Percentiles rank a stretch among this genome's conserved stretches.
phyloP scores from a whole-genome alignment of 2,113 vertebrate genomes.

The Fregetta grallaria region DNA sequence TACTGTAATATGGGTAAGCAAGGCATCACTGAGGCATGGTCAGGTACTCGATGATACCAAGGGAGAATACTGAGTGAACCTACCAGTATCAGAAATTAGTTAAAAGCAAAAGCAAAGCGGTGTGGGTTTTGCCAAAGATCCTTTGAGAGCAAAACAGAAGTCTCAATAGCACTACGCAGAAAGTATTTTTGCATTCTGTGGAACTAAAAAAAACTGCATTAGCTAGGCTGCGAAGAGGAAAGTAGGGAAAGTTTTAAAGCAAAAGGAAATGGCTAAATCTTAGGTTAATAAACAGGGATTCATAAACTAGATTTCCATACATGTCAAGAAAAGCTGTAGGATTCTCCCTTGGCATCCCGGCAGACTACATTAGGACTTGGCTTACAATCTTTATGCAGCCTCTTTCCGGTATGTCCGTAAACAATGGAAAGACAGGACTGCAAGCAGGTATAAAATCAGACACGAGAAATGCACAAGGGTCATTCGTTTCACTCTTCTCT shows the following conservation, averaged over 20 bases:
- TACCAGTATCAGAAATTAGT: neutral
- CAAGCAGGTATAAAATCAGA: rapidly evolving
- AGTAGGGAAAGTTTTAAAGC: neutral
- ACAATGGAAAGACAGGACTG: rapidly evolving
- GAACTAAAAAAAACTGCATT: neutral
- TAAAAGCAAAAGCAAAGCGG: neutral
- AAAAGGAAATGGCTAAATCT: neutral
- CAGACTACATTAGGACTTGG: neutral
- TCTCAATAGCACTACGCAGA: rapidly evolving
- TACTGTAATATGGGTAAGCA: neutral
- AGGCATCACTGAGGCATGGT: neutral
- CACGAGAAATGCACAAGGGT: rapidly evolving
- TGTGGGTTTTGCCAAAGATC: neutral
- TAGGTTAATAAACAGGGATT: neutral
- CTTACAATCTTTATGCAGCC: neutral
- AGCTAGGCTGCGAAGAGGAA: neutral
- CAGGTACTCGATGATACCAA: neutral
- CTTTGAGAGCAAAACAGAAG: neutral
- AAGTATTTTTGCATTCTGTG: neutral
- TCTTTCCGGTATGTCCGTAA: rapidly evolving
- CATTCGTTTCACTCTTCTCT: neutral
- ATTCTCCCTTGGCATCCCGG: neutral
- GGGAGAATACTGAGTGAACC: neutral
- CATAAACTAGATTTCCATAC: neutral
- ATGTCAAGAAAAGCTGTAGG: neutral